Conservation (phyloP, 2,888 invertebrate genomes). For the Tillus elongatus region DNA sequence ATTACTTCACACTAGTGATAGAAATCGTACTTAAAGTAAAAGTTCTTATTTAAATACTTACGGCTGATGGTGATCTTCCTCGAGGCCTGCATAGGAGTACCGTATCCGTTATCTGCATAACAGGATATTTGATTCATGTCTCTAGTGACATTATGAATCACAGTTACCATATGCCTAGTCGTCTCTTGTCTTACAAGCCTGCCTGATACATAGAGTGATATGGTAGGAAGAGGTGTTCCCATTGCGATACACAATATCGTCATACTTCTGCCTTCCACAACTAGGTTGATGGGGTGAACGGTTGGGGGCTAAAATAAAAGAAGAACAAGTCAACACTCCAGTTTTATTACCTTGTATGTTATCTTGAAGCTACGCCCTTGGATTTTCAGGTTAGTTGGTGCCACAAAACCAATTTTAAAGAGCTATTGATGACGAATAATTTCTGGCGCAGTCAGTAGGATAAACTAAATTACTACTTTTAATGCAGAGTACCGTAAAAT, state of each 20-base stretch:
- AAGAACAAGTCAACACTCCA: too few relatives aligned
- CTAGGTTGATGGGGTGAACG: slow-evolving; percentile 72
- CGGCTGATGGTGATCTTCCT: slow-evolving; percentile 72
- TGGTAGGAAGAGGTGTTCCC: slow-evolving; percentile 78
- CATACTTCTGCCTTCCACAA: slow-evolving; percentile 79
- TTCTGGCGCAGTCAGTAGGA: too few relatives aligned
- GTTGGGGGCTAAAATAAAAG: slow-evolving; percentile 65
- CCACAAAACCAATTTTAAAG: too few relatives aligned
- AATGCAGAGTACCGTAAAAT: too few relatives aligned
- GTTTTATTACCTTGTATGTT: too few relatives aligned
- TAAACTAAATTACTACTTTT: too few relatives aligned
- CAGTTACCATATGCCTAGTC: slow-evolving; percentile 77
- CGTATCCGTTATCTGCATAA: slow-evolving; percentile 81
- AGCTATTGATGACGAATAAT: too few relatives aligned
- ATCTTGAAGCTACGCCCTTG: too few relatives aligned
- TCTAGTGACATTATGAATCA: slow-evolving; percentile 73
- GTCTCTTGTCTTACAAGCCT: slow-evolving; percentile 72
- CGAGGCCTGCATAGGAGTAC: slow-evolving; percentile 78
- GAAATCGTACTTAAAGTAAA: slow-evolving; percentile 5
- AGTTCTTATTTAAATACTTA: slow-evolving; percentile 44
- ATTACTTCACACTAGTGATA: too few relatives aligned
- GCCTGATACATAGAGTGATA: slow-evolving; percentile 72
- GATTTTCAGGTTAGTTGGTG: too few relatives aligned
- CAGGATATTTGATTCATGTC: slow-evolving; percentile 82
- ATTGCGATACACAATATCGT: slow-evolving; percentile 76